Percentiles rank a stretch among this genome's conserved stretches.
Evolutionary conservation across 2,113 vertebrate genomes (phyloP).

Genomic region (Pterophyllum scalare): DNA sequence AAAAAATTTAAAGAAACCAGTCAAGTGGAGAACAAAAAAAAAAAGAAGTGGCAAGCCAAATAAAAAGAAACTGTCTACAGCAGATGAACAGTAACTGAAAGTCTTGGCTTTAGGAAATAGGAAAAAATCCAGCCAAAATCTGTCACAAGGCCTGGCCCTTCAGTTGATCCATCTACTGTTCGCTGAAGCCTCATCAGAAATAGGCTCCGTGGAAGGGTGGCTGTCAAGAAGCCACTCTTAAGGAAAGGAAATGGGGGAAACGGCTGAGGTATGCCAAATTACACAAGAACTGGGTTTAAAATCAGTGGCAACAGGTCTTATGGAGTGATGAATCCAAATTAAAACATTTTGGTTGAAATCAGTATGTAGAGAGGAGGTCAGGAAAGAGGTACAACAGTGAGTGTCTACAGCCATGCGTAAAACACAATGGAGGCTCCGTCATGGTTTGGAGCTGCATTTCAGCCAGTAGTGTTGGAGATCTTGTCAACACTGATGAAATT

Average conservation of each 20-base stretch:
- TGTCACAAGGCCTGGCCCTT: background rate
- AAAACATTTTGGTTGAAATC: background rate
- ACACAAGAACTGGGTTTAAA: background rate
- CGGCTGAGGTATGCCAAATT: background rate
- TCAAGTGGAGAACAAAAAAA: no score
- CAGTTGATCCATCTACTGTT: background rate
- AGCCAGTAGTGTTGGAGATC: no score
- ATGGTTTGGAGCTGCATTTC: background rate
- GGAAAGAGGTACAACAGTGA: background rate
- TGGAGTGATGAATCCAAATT: background rate
- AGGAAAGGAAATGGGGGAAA: background rate
- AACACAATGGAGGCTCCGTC: background rate
- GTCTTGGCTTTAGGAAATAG: background rate
- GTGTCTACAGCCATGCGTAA: background rate
- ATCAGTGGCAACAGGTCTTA: background rate
- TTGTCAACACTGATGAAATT: background rate
- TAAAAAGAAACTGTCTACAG: no score
- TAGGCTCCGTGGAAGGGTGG: background rate
- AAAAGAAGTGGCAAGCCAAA: no score
- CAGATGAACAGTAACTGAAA: no score
- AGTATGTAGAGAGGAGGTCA: background rate
- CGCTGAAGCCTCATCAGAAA: background rate
- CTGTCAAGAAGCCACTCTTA: background rate
- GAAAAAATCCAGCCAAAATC: rapidly evolving
- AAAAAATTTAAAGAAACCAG: no score